These are phyloP conservation scores for Maconellicoccus hirsutus DNA, from an alignment of 1,140 invertebrate species.

Conservation along the genomic window DNA sequence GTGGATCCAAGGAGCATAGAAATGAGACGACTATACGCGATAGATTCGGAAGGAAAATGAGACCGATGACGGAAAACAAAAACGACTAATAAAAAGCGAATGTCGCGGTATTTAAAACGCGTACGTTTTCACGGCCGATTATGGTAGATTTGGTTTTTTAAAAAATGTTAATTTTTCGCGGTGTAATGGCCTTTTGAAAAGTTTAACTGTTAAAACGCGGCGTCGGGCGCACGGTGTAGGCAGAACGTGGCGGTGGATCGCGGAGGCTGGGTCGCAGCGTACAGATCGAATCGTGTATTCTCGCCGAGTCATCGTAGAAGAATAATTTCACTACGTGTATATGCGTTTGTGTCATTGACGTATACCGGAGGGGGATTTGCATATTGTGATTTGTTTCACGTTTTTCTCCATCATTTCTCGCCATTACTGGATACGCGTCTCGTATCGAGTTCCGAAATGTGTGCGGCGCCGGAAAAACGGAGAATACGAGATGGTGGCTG, in stretches of 20 bases:
- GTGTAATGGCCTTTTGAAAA: neutral
- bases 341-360: conserved; percentile 3
- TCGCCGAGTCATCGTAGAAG: neutral
- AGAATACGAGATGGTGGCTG: too few species aligned
- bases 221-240: neutral
- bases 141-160: neutral
- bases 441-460: too few species aligned
- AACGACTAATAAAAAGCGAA: neutral
- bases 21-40: too few species aligned
- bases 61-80: neutral
- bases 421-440: too few species aligned
- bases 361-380: neutral
- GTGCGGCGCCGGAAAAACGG: too few species aligned
- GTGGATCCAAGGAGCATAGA: too few species aligned
- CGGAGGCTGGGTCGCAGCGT: too few species aligned
- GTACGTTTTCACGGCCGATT: neutral
- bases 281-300: neutral
- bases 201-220: neutral
- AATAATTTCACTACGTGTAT: neutral
- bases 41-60: too few species aligned
- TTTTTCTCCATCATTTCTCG: neutral
- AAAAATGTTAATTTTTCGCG: conserved; percentile 9
- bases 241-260: neutral
- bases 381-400: neutral
- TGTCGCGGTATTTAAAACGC: neutral